These are phyloP conservation scores for Myrmophylax atrothorax DNA, from an alignment of 2,113 vertebrate species.

Conservation along the genomic window DNA sequence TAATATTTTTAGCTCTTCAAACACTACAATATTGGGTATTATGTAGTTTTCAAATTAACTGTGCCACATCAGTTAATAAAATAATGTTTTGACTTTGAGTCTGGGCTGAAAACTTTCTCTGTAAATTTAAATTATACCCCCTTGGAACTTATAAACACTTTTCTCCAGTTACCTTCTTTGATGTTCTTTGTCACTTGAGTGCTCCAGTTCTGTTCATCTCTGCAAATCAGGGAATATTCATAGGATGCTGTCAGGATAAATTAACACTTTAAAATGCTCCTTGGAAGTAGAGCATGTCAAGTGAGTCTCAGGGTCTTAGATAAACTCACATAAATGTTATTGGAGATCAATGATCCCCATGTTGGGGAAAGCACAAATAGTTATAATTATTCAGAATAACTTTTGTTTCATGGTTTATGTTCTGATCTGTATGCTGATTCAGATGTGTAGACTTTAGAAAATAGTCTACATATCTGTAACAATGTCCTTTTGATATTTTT, in stretches of 20 bases:
- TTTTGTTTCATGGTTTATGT: not conserved
- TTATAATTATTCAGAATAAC: not conserved
- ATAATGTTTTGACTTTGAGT: not conserved
- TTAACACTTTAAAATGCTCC: not conserved
- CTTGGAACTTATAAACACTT: not conserved
- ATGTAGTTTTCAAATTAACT: not conserved
- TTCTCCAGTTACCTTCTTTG: not conserved
- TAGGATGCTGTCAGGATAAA: not conserved
- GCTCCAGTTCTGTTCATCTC: not conserved
- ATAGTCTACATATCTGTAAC: not conserved
- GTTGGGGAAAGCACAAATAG: not conserved
- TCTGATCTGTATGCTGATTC: not conserved
- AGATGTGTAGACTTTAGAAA: not conserved
- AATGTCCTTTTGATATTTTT: not conserved
- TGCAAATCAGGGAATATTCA: not conserved
- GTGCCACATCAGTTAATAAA: not conserved
- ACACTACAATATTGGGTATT: not conserved
- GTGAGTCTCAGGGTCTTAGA: not conserved
- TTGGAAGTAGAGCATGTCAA: not conserved
- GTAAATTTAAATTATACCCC: not conserved
- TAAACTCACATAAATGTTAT: not conserved
- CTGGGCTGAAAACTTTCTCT: not conserved
- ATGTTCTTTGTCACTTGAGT: not conserved
- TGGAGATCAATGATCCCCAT: not conserved
- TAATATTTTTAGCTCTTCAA: not conserved